These are phyloP conservation scores for Pecten maximus DNA, from an alignment of 2,888 invertebrate genomes.

Conservation along the genomic window DNA sequence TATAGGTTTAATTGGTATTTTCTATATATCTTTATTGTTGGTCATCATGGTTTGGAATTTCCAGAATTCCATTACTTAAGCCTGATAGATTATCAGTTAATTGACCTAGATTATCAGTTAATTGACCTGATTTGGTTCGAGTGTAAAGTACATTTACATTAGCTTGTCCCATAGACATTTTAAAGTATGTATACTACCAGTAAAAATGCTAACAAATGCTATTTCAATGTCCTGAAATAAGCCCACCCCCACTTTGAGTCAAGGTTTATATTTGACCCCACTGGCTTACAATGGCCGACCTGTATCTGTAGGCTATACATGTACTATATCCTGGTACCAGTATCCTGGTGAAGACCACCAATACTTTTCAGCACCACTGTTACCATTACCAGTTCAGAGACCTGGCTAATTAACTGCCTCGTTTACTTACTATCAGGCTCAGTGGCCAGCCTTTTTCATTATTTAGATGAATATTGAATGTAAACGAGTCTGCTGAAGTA, in stretches of 20 bases:
- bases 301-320: too few species aligned
- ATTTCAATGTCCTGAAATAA: too few species aligned
- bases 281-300: too few species aligned
- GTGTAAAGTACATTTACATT: neutral
- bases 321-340: too few species aligned
- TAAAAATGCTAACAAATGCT: too few species aligned
- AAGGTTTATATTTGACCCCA: too few species aligned
- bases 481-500: neutral
- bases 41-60: neutral
- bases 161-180: neutral
- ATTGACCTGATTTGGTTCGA: neutral
- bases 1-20: neutral
- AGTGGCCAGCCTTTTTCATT: neutral
- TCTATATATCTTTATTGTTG: neutral
- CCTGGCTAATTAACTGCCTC: too few species aligned
- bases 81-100: neutral
- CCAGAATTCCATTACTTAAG: neutral
- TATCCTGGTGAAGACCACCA: neutral
- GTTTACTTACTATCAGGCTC: neutral
- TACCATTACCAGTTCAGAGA: too few species aligned
- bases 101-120: neutral
- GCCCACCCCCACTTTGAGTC: too few species aligned
- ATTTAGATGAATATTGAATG: conserved; percentile 11
- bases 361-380: neutral
- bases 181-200: too few species aligned